These are phyloP conservation scores for Glyphotaelius pellucidus DNA, from an alignment of 2,888 invertebrate species.

Conservation along the genomic window DNA sequence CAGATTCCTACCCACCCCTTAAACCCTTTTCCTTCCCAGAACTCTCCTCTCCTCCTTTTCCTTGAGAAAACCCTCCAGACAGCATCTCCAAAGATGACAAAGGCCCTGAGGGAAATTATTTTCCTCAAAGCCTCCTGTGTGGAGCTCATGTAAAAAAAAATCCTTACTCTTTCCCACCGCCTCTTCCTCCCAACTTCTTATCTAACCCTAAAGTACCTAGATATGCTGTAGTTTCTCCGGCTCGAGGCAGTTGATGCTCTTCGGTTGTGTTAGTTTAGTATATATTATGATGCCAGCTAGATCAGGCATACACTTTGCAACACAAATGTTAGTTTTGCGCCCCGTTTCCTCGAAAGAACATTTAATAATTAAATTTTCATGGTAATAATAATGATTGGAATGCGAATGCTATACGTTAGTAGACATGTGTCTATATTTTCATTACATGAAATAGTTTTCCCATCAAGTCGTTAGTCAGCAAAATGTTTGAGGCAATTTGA, in stretches of 20 bases:
- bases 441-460: neutral
- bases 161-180: neutral
- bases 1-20: too few species aligned
- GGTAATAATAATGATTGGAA: too few species aligned
- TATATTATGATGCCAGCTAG: neutral
- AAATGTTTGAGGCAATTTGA: neutral
- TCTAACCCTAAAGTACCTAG: neutral
- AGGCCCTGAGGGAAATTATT: too few species aligned
- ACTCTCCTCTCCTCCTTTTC: too few species aligned
- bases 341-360: neutral
- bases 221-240: too few species aligned
- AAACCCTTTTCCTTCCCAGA: too few species aligned
- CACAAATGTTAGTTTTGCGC: neutral
- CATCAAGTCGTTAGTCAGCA: neutral
- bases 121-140: too few species aligned
- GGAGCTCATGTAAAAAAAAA: too few species aligned
- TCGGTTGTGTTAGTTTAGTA: neutral
- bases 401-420: neutral
- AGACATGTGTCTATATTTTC: neutral
- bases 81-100: too few species aligned
- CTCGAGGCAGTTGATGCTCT: neutral
- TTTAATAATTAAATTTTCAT: neutral
- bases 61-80: too few species aligned
- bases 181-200: neutral
- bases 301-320: too few species aligned